Evolutionary conservation across 2,113 vertebrate species (phyloP).

Genomic region (Spea multiplicata): DNA sequence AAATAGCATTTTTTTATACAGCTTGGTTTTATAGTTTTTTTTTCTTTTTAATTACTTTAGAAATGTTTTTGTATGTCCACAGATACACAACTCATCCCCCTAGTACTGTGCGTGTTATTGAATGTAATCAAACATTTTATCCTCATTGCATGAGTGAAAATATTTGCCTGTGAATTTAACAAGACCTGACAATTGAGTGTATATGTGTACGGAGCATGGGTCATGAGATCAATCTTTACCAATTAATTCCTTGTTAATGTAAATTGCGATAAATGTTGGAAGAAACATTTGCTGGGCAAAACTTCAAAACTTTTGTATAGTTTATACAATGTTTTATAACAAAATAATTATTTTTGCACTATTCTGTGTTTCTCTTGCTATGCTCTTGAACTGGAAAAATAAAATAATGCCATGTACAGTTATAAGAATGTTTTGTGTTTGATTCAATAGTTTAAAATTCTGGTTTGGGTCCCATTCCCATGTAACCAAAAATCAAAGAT

Average conservation of each 20-base stretch:
- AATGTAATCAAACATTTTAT: no score
- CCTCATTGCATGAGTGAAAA: no score
- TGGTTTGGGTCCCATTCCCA: no score
- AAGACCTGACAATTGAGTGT: neutral
- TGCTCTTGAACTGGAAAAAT: constrained; percentile 26
- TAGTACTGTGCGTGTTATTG: no score
- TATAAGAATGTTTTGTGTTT: neutral
- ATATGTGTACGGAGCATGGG: neutral
- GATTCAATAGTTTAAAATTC: neutral
- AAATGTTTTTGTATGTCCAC: no score
- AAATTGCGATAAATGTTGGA: neutral
- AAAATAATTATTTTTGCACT: constrained; percentile 34
- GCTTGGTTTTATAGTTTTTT: no score
- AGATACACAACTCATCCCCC: no score
- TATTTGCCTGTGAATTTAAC: no score
- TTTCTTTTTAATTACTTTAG: no score
- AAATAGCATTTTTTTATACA: no score
- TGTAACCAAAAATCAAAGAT: no score
- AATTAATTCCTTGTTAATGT: neutral
- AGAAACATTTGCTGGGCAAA: constrained; percentile 44
- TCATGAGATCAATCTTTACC: neutral
- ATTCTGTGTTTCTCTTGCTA: constrained; percentile 35
- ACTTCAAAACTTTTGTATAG: constrained; percentile 32
- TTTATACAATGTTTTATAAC: constrained; percentile 30
- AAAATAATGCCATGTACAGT: neutral